Base-by-base conservation (phyloP, 2,888 invertebrate species). In the Cheilosia soror region DNA sequence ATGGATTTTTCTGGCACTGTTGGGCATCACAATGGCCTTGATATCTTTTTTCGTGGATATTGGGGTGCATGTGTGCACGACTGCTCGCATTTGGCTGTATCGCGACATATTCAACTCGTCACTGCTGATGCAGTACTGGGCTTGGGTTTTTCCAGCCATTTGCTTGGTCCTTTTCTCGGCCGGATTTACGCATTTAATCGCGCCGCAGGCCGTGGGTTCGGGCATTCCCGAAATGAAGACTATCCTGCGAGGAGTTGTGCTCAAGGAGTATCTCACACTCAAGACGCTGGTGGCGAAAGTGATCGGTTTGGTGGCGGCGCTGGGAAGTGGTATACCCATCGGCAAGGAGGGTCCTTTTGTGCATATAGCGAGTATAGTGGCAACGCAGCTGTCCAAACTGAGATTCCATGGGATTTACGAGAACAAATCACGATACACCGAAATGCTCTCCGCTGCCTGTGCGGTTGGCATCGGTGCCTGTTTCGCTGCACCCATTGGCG, bases 191-290 rank as follows among this genome's bases (percentile, higher is more conserved):
- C 98, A 99, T 91, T 95, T 98, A 66, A 96, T 99, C 57, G 98
- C 99, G 5, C 98, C 99, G 4, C 99, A 99, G 93, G 98, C 98
- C 88, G 98, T 98, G 91, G 98, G 99, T 88, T 99, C 99, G 68
- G 99, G 99, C 80, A 99, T 99, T 90, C 99, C 99, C 55, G 99
- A 99, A 93, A 99, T 99, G 98, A 99, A 99, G 94, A 99, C 99
- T 4, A 99, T 99, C 87, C 94, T 97, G 29, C 94, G 99, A 87
- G 99, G 99, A 49, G 99, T 99, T 0, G 97, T 98, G 51, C 93
- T 99, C 71, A 99, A 99, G 93, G 99, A 99, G 92, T 99, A 99
- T 93, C 94, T 99, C 82, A 99, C 99, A 57, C 97, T 98, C 91
- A 95, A 97, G 88, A 99, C 99, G 0, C 93, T 99, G 81, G 94